Evolutionary conservation across 2,113 vertebrate genomes (phyloP), one percentile per base, ranked within the genome.

Genomic region (Pimephales promelas): DNA sequence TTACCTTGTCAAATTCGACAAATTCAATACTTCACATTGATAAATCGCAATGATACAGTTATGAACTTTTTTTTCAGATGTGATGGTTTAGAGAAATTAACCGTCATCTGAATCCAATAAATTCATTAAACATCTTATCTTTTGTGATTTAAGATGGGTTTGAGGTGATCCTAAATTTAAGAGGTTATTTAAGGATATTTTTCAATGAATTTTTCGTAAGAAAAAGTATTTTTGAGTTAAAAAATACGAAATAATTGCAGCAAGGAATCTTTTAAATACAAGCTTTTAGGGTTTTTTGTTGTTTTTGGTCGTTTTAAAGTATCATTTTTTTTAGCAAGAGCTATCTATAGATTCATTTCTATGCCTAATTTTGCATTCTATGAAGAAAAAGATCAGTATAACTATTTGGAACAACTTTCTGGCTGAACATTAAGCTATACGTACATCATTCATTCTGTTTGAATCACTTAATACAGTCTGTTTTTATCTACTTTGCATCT

Each of bases 401-500:
- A 34, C 0, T 8, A 4, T 36, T 10, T 36, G 36, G 20, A 70
- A 70, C 22, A 22, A 34, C 20, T 68, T 40, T 43, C 45, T 45
- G n/a, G 10, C 22, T 71, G 11, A 13, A 16, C 18, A 75, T 34
- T 28, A 22, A 31, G 49, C 28, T 24, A 40, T 36, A 40, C 6
- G 18, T 16, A 40, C 54, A 59, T 22, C 36, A 56, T 76, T 56
- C 2, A 54, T 56, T 75, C 5, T 22, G 10, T 36, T 57, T n/a
- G 26, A 9, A 45, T 18, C 40, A 71, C n/a, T 18, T 14, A 61
- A 45, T 10, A 73, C 43, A 10, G n/a, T 79, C 59, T 77, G 20
- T 64, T 82, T 61, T 9, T 18, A 52, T 85, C 70, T 74, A 34
- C 49, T 82, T 54, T 49, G 16, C 54, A 61, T 28, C 47, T 79